These are phyloP conservation scores for Pectinophora gossypiella DNA, from an alignment of 1,140 invertebrate species.

Conservation along the genomic window DNA sequence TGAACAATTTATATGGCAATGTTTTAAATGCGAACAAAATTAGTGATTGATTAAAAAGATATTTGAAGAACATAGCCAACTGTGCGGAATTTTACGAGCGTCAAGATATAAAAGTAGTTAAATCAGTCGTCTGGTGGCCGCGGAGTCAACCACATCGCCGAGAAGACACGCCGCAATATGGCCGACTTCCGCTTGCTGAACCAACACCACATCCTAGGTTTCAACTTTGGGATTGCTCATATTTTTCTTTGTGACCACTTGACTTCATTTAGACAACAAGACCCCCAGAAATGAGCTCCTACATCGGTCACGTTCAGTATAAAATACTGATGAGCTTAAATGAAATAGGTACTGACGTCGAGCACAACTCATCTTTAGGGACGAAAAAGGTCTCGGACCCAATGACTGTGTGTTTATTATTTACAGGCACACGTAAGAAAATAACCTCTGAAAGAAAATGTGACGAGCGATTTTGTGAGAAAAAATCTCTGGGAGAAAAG, in stretches of 20 bases:
- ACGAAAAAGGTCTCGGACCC: not conserved
- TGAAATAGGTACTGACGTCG: not conserved
- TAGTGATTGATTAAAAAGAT: slow-evolving; percentile 8
- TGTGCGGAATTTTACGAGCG: slow-evolving; percentile 32
- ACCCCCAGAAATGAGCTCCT: not conserved
- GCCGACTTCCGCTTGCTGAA: slow-evolving; percentile 22
- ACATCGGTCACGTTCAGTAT: not conserved
- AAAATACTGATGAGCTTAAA: not conserved
- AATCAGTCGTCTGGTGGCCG: slow-evolving; percentile 20
- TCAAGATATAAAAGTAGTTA: slow-evolving; percentile 36
- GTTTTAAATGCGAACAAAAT: not conserved
- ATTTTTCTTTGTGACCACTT: slow-evolving; percentile 1
- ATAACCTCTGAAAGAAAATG: not conserved
- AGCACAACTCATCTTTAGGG: not conserved
- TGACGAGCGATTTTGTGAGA: not conserved
- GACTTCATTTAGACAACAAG: not conserved
- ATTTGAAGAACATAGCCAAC: slow-evolving; percentile 2
- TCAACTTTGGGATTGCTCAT: slow-evolving; percentile 7
- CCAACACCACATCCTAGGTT: slow-evolving; percentile 4
- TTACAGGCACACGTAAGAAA: not conserved
- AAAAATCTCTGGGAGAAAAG: not conserved
- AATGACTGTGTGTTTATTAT: not conserved
- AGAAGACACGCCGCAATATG: slow-evolving; percentile 30
- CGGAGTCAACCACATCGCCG: slow-evolving; percentile 1
- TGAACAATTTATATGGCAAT: not conserved